Conservation (phyloP, 2,113 vertebrate genomes). For the Paradoxurus hermaphroditus region DNA sequence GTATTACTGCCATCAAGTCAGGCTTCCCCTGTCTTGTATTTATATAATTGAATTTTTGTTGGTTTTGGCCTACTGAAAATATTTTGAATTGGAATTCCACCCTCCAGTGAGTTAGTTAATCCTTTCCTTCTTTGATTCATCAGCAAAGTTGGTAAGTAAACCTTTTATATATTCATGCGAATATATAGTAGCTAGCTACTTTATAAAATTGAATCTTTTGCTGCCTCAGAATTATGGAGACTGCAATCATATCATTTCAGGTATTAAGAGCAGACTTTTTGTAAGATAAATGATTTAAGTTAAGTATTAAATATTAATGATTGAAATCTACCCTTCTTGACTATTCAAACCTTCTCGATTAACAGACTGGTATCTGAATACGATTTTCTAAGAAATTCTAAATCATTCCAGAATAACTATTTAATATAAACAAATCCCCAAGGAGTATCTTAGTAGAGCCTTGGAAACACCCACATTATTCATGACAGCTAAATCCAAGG, state of each 20-base stretch:
- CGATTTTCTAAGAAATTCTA: conserved; percentile 47
- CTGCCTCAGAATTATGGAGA: conserved; percentile 27
- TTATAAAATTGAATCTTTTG: conserved; percentile 53
- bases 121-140: conserved; percentile 54
- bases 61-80: conserved; percentile 63
- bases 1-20: conserved; percentile 26
- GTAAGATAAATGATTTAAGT: conserved; percentile 33
- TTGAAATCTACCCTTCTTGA: conserved; percentile 40
- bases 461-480: neutral
- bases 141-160: conserved; percentile 65
- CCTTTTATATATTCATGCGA: conserved; percentile 62
- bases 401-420: conserved; percentile 44
- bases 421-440: conserved; percentile 21
- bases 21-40: conserved; percentile 40
- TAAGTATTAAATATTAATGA: conserved; percentile 47
- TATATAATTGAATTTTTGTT: conserved; percentile 70
- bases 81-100: conserved; percentile 62
- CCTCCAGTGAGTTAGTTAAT: conserved; percentile 65
- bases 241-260: neutral
- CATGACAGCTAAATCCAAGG: neutral
- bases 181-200: conserved; percentile 40
- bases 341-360: neutral
- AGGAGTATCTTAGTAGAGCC: neutral
- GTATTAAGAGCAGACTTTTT: neutral
- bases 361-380: neutral